Conservation (phyloP, 2,888 invertebrate genomes). For the Pollenia labialis region DNA sequence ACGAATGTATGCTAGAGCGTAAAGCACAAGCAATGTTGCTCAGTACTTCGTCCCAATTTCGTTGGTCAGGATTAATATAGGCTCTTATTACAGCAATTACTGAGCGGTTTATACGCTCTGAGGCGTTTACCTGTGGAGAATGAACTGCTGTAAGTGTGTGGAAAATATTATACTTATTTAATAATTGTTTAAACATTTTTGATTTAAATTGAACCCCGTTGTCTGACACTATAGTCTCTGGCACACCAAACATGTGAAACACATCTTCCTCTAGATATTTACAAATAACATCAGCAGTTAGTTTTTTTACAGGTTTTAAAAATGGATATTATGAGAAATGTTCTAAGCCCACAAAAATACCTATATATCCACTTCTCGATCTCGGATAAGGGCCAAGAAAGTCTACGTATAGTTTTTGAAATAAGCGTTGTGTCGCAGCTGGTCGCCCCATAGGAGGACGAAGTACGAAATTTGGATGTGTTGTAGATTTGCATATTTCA, state of each 20-base stretch:
- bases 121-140: conserved; percentile 44
- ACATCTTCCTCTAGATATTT: too few species aligned
- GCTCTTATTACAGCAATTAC: conserved; percentile 17
- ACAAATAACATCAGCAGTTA: too few species aligned
- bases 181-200: too few species aligned
- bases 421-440: not conserved
- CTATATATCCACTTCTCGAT: not conserved
- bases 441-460: conserved; percentile 36
- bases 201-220: too few species aligned
- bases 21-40: too few species aligned
- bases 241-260: too few species aligned
- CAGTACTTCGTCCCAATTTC: conserved; percentile 33
- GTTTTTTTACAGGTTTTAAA: too few species aligned
- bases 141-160: not conserved
- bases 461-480: not conserved
- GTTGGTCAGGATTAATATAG: conserved; percentile 13
- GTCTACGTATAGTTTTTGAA: not conserved
- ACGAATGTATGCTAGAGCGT: too few species aligned
- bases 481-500: not conserved
- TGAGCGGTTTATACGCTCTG: conserved; percentile 33
- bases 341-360: not conserved
- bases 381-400: not conserved
- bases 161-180: too few species aligned
- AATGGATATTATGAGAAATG: conserved; percentile 3
- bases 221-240: too few species aligned